Percentiles rank a stretch among this genome's conserved stretches.
These are phyloP conservation scores for Lytechinus pictus DNA, from an alignment of 35 echinoderm and acorn worm species.

Conservation along the genomic window DNA sequence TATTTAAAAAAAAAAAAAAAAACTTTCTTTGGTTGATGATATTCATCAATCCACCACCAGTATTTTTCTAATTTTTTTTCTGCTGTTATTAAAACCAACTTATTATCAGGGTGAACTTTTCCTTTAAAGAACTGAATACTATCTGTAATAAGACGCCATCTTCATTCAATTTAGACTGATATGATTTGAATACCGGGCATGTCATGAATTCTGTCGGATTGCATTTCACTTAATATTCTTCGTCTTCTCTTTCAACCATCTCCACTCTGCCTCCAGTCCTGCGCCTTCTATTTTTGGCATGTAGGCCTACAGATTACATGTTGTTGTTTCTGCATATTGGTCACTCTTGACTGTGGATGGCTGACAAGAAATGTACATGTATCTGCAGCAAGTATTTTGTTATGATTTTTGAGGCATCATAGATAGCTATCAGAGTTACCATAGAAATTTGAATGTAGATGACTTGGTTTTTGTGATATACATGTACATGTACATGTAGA, in stretches of 20 bases:
- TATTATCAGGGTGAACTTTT: too few relatives aligned
- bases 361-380: background rate
- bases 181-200: slow-evolving; percentile 39
- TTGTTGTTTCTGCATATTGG: background rate
- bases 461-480: too few relatives aligned
- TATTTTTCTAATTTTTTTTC: too few relatives aligned
- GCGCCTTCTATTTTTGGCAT: background rate
- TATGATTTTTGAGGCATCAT: too few relatives aligned
- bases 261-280: background rate
- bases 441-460: too few relatives aligned
- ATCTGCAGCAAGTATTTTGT: background rate
- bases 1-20: too few relatives aligned
- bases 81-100: too few relatives aligned
- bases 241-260: background rate
- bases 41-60: too few relatives aligned
- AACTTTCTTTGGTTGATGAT: too few relatives aligned
- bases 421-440: too few relatives aligned
- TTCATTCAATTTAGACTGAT: slow-evolving; percentile 27
- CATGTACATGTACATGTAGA: background rate
- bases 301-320: background rate
- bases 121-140: background rate
- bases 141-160: background rate
- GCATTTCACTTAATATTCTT: background rate
- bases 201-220: slow-evolving; percentile 38
- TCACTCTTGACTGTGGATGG: too few relatives aligned